Percentiles rank a stretch among this genome's conserved stretches.
phyloP scores from a whole-genome alignment of 2,113 vertebrate species.

The Gallinago media region DNA sequence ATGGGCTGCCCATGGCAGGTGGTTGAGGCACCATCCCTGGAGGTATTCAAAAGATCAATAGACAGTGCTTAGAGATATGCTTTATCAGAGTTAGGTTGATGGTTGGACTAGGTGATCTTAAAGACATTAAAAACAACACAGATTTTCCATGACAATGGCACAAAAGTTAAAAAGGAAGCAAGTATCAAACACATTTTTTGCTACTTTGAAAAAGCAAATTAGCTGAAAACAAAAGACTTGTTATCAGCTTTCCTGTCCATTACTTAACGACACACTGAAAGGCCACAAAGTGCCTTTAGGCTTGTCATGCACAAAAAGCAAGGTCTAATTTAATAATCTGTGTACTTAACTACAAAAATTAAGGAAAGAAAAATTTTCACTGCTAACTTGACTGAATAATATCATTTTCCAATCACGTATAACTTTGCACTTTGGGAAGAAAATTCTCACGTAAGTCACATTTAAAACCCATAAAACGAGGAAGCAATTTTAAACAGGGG shows the following conservation, averaged over 20 bases:
- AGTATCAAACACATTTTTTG: not conserved
- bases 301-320: not conserved
- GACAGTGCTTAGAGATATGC: too few relatives aligned
- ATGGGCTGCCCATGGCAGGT: too few relatives aligned
- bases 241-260: not conserved
- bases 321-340: not conserved
- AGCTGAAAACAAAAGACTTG: not conserved
- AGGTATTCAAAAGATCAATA: too few relatives aligned
- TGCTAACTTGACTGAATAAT: not conserved
- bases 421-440: not conserved
- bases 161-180: not conserved
- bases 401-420: not conserved
- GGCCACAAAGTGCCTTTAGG: accelerated
- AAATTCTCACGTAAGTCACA: not conserved
- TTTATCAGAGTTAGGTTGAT: too few relatives aligned
- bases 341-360: not conserved
- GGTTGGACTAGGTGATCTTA: too few relatives aligned
- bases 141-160: not conserved
- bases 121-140: not conserved
- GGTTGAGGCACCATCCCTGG: too few relatives aligned
- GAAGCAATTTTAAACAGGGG: not conserved
- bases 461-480: not conserved
- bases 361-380: not conserved
- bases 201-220: not conserved
- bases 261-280: not conserved